phyloP scores from a whole-genome alignment of 2,888 invertebrate species.

The Drosophila acutilabella region DNA sequence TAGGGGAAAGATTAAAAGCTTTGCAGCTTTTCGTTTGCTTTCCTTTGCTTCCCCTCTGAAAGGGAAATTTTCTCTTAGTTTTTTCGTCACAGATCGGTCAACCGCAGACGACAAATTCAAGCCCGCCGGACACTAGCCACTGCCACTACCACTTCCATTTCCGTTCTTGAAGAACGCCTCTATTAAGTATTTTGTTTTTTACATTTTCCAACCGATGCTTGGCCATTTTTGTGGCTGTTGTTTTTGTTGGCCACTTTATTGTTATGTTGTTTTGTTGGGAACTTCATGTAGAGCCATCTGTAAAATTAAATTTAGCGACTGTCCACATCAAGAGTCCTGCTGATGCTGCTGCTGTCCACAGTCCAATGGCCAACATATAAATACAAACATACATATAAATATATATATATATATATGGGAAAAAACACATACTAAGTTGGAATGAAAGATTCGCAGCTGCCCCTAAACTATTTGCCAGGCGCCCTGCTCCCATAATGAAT shows the following conservation, averaged over 20 bases:
- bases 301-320: slow-evolving; percentile 64
- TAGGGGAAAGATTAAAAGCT: slow-evolving; percentile 16
- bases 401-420: not conserved
- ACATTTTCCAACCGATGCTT: slow-evolving; percentile 15
- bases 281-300: slow-evolving; percentile 69
- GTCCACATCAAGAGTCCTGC: slow-evolving; percentile 28
- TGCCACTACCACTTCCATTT: slow-evolving; percentile 5
- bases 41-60: not conserved
- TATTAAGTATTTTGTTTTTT: slow-evolving; percentile 21
- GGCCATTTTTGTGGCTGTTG: slow-evolving; percentile 16
- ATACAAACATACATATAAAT: not conserved
- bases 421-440: slow-evolving; percentile 18
- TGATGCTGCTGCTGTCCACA: slow-evolving; percentile 34
- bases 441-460: slow-evolving; percentile 59
- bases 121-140: slow-evolving; percentile 26
- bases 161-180: slow-evolving; percentile 7
- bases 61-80: slow-evolving; percentile 39
- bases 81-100: slow-evolving; percentile 29
- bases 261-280: slow-evolving; percentile 60
- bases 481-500: slow-evolving; percentile 77
- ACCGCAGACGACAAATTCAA: slow-evolving; percentile 24
- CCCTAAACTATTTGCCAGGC: slow-evolving; percentile 76
- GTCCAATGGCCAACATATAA: slow-evolving; percentile 39
- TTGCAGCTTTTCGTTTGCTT: slow-evolving; percentile 11
- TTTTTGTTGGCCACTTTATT: slow-evolving; percentile 52